phyloP scores from a whole-genome alignment of 2,888 invertebrate species.

The Xestia sexstrigata region DNA sequence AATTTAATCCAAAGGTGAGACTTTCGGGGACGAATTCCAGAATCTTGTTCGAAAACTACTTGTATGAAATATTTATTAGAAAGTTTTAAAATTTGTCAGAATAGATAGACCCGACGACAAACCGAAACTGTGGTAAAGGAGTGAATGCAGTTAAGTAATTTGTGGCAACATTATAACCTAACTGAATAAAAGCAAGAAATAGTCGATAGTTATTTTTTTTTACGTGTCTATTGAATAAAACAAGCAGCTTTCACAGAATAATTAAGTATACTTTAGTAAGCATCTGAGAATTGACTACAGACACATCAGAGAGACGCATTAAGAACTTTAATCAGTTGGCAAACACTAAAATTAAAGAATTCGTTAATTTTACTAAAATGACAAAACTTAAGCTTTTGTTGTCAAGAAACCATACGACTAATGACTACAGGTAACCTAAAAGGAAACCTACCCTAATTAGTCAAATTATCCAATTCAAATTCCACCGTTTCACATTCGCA shows the following conservation, averaged over 20 bases:
- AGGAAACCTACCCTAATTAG: slow-evolving; percentile 17
- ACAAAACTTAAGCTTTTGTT: not conserved
- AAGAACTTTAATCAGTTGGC: not conserved
- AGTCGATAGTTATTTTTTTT: no score
- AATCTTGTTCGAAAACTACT: not conserved
- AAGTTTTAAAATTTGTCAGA: not conserved
- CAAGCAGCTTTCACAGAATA: not conserved
- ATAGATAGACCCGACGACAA: not conserved
- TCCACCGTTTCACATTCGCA: slow-evolving; percentile 18
- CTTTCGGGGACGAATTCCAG: not conserved
- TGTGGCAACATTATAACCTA: not conserved
- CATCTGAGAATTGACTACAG: not conserved
- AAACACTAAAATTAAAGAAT: not conserved
- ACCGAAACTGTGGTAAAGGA: not conserved
- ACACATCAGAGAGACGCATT: not conserved
- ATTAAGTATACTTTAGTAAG: not conserved
- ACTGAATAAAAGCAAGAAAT: not conserved
- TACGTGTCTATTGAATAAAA: not conserved
- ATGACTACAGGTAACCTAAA: not conserved
- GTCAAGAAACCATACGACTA: not conserved
- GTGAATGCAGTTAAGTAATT: no score
- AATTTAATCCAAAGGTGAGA: not conserved
- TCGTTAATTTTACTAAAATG: not conserved
- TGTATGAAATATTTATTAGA: not conserved
- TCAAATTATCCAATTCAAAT: slow-evolving; percentile 28